Conservation (phyloP, 2,113 vertebrate species). For the Pangasianodon hypophthalmus region DNA sequence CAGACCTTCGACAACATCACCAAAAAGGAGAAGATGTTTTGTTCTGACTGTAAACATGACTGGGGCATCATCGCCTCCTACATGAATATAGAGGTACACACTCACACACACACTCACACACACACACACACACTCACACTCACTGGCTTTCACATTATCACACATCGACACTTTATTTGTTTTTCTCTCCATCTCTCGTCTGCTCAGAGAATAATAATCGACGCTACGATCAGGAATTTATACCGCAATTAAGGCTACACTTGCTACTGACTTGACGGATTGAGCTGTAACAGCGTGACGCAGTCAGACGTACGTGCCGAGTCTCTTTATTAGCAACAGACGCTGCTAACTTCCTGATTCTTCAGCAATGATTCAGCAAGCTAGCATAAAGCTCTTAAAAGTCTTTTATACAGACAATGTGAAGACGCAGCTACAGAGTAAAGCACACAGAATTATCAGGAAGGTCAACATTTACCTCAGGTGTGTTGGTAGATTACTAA, state of each 20-base stretch:
- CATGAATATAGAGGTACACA: slow-evolving; percentile 56
- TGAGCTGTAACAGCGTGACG: background rate
- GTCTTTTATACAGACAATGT: background rate
- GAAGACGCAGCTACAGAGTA: background rate
- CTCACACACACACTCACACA: slow-evolving; percentile 31
- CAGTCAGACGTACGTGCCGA: background rate
- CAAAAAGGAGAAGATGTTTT: slow-evolving; percentile 71
- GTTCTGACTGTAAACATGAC: slow-evolving; percentile 68
- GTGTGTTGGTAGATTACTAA: background rate
- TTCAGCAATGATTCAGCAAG: background rate
- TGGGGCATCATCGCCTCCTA: slow-evolving; percentile 77
- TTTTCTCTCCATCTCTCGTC: background rate
- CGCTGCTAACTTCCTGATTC: background rate
- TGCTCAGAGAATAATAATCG: background rate
- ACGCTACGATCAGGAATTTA: background rate
- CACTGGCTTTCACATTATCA: background rate
- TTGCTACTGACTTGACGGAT: background rate
- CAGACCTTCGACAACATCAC: slow-evolving; percentile 20
- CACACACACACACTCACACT: slow-evolving; percentile 5
- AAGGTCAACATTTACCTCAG: background rate
- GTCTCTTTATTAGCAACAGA: slow-evolving; percentile 1
- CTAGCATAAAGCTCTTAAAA: background rate
- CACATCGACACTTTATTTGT: background rate
- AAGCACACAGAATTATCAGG: background rate
- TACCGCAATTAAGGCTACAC: background rate